Base-by-base conservation (phyloP, 2,797 vertebrate species). In the Muscicapa comitata region DNA sequence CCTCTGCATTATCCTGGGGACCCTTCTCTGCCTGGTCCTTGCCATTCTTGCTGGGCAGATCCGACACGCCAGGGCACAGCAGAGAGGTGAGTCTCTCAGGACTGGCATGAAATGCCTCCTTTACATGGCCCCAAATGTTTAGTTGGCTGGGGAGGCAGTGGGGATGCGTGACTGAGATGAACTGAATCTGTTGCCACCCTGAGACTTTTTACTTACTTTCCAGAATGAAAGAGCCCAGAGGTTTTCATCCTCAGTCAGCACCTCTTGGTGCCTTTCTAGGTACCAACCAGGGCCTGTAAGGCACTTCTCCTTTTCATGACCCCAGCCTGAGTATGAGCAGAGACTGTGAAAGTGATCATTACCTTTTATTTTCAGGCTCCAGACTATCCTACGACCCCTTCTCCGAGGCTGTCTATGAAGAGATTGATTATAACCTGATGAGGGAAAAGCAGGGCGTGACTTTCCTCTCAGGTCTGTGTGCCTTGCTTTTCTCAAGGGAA, bases 381-480 rank as follows among this genome's bases (percentile, higher is more conserved):
- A 73, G 72, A 45, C 18, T 57, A 29, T 38, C 82, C 62, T 93
- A 91, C 1, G 14, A 88, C 15, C 70, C 70, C 25, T 95, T 95
- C 85, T 74, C 92, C 2, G 95, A 96, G 51, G 85, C 59, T n/a
- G 76, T 96, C 70, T 96, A 96, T 23, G 96, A 96, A 88, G 96
- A 96, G 73, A 95, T 96, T 3, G n/a, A 93, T 43, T 94, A 95
- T 10, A 70, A 75, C 24, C 28, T 70, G 42, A 84, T 75, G 58
- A 72, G 6, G 17, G 66, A 91, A 71, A 95, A 96, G 68, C 72
- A 93, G 38, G 55, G 31, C 0, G 2, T 40, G 43, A 61, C 70
- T 54, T 62, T 59, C 35, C 19, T 80, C 50, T 65, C 95, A 93
- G 94, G 95, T 96, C 25, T 81, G 95, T 91, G 29, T 40, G 21